Evolutionary conservation across 2,797 vertebrate genomes (phyloP).

Genomic region (Hipposideros larvatus): DNA sequence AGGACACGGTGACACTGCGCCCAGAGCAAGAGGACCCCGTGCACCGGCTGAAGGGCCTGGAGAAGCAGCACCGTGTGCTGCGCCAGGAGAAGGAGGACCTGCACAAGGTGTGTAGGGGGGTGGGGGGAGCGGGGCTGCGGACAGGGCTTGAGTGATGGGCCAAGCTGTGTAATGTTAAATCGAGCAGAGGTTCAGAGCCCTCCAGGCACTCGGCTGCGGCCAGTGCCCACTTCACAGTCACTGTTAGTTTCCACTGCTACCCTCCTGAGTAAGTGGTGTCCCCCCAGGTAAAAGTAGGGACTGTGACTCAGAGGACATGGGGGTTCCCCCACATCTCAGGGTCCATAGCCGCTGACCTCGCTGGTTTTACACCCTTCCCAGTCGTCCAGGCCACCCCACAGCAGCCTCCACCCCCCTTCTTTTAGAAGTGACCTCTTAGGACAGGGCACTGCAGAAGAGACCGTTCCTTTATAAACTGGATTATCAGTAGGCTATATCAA

Average conservation of each 20-base stretch:
- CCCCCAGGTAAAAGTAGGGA: not conserved
- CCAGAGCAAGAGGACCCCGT: conserved; percentile 95
- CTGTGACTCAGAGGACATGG: accelerated
- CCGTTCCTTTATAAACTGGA: not conserved
- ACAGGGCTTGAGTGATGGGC: too few relatives aligned
- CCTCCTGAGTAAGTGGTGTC: not conserved
- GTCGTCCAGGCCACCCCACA: not conserved
- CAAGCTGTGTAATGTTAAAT: too few relatives aligned
- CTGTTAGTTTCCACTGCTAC: accelerated
- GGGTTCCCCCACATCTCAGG: too few relatives aligned
- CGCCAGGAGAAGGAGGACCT: conserved; percentile 96
- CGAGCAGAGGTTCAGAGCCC: too few relatives aligned
- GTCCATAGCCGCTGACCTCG: accelerated
- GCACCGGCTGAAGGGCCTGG: conserved; percentile 93
- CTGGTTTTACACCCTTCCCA: accelerated
- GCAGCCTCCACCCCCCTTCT: not conserved
- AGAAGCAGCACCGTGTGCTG: conserved; percentile 93
- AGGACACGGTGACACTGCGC: conserved; percentile 92
- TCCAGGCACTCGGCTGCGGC: too few relatives aligned
- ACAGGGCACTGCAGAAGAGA: not conserved
- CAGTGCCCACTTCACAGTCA: accelerated
- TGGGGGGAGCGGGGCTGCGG: too few relatives aligned
- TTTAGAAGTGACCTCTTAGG: not conserved
- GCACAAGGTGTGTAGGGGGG: conserved; percentile 91
- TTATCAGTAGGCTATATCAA: not conserved